A percentile compares a stretch with the other conserved stretches of the same genome.
Conservation (phyloP, 2,797 vertebrate species). For the Cynopterus sphinx region DNA sequence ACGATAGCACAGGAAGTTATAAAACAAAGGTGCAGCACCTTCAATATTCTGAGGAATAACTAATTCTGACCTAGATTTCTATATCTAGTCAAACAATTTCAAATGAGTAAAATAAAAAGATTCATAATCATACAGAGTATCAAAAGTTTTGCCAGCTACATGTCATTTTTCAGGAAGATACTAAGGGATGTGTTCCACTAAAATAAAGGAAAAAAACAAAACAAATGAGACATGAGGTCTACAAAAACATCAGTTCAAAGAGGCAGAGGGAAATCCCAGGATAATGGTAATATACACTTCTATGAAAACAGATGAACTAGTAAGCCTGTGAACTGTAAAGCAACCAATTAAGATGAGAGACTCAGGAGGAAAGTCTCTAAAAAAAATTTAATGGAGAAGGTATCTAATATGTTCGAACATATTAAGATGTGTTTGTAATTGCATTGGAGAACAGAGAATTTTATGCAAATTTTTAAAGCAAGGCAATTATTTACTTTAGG, state of each 20-base stretch:
- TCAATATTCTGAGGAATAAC: neutral
- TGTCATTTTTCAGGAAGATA: neutral
- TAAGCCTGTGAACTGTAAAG: neutral
- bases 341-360: neutral
- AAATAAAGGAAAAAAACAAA: neutral
- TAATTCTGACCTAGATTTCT: neutral
- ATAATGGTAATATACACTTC: neutral
- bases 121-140: neutral
- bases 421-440: neutral
- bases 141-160: neutral
- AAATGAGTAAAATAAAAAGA: neutral
- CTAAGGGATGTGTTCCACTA: neutral
- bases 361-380: neutral
- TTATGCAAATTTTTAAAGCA: neutral
- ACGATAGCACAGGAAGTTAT: neutral
- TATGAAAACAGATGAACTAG: neutral
- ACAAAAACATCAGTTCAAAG: neutral
- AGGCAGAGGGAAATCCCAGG: neutral
- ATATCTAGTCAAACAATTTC: neutral
- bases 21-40: neutral
- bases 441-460: neutral
- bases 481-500: neutral
- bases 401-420: neutral
- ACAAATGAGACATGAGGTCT: neutral
- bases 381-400: neutral